Percentiles rank a stretch among this genome's conserved stretches.
Evolutionary conservation across 2,113 vertebrate genomes (phyloP).

Genomic region (Cnemophilus loriae): DNA sequence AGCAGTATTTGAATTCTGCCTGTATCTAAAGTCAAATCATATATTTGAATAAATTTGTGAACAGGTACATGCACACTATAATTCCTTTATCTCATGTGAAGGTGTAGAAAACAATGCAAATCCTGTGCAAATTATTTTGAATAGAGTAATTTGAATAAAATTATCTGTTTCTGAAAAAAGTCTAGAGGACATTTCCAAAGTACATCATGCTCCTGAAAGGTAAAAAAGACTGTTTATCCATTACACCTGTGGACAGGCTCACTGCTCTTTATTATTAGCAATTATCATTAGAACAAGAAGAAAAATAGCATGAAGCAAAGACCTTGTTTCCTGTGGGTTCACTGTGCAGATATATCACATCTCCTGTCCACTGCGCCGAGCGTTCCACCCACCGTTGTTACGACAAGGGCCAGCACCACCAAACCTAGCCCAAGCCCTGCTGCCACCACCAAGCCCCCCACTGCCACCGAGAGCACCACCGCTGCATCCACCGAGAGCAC

Average conservation of each 20-base stretch:
- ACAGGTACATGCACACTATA: background rate
- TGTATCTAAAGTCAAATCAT: background rate
- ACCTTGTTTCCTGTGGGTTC: background rate
- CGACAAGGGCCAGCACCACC: background rate
- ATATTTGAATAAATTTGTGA: background rate
- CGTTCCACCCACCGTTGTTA: background rate
- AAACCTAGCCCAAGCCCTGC: background rate
- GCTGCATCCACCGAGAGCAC: too few species aligned
- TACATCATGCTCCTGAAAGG: background rate
- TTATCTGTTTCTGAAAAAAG: background rate
- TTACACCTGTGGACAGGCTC: background rate
- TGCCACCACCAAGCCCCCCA: background rate
- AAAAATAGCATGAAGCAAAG: background rate
- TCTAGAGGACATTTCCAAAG: background rate
- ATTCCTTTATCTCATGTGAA: background rate
- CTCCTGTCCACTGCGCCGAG: conserved; percentile 66
- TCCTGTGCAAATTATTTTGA: background rate
- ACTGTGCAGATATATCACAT: conserved; percentile 78
- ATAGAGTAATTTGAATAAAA: background rate
- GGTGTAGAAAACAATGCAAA: background rate
- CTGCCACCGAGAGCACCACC: background rate
- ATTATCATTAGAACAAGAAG: background rate
- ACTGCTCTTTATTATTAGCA: background rate
- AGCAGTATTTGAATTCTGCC: background rate
- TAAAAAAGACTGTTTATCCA: background rate